A percentile compares a stretch with the other conserved stretches of the same genome.
Conservation (phyloP, 2,888 invertebrate species). For the Hartigia nigra region DNA sequence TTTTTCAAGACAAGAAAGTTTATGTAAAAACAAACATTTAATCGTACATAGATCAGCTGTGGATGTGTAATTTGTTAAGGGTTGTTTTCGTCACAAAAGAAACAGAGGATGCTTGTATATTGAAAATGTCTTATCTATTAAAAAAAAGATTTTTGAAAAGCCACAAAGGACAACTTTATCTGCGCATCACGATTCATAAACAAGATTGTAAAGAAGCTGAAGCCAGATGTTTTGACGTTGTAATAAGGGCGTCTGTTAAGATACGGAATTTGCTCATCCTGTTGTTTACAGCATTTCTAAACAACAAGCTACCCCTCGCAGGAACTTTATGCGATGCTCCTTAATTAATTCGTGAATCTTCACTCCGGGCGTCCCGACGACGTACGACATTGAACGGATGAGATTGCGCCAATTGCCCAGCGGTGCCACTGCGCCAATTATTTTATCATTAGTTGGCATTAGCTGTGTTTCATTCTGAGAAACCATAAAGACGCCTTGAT, state of each 20-base stretch:
- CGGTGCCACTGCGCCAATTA: neutral
- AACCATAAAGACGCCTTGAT: neutral
- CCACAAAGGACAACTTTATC: neutral
- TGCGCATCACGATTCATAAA: neutral
- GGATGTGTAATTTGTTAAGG: neutral
- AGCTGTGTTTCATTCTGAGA: neutral
- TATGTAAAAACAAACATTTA: neutral
- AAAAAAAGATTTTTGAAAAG: neutral
- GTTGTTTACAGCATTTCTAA: neutral
- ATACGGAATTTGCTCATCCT: neutral
- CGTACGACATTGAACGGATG: neutral
- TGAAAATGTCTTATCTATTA: no score
- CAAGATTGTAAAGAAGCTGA: neutral
- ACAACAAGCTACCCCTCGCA: neutral
- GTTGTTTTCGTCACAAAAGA: neutral
- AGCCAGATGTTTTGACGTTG: neutral
- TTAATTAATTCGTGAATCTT: neutral
- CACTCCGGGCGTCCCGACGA: neutral
- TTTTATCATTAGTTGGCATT: neutral
- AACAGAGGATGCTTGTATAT: neutral
- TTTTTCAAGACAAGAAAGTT: neutral
- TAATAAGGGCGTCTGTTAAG: neutral
- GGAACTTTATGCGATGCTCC: neutral
- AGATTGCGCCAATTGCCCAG: neutral
- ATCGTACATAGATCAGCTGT: neutral